phyloP scores from a whole-genome alignment of 2,888 invertebrate genomes.

The Aspidiotus destructor region DNA sequence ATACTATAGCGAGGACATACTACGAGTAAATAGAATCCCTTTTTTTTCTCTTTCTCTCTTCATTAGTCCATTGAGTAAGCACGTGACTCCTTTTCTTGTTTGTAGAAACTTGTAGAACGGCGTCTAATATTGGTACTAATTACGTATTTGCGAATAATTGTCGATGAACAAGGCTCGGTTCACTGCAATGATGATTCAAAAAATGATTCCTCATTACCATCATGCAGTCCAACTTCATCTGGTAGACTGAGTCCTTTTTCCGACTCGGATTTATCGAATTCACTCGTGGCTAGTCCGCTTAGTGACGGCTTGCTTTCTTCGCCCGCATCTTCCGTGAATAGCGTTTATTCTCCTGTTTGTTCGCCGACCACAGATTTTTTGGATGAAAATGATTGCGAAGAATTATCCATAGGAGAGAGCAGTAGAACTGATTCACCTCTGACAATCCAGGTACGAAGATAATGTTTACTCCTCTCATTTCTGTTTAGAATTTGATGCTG shows the following conservation, averaged over 20 bases:
- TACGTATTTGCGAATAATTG: slow-evolving; percentile 20
- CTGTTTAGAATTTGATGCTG: background rate
- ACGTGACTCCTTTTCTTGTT: too few species aligned
- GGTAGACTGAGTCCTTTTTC: slow-evolving; percentile 22
- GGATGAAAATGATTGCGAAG: slow-evolving; percentile 14
- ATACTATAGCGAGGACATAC: slow-evolving; percentile 7
- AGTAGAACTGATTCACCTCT: slow-evolving; percentile 23
- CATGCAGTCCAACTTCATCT: slow-evolving; percentile 19
- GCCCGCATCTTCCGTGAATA: slow-evolving; percentile 6
- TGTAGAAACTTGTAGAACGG: slow-evolving; percentile 11
- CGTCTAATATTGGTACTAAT: slow-evolving; percentile 14
- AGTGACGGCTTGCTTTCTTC: slow-evolving; percentile 17
- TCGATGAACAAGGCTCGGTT: background rate
- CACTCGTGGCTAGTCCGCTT: slow-evolving; percentile 10
- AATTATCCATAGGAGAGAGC: slow-evolving; percentile 24
- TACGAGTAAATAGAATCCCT: slow-evolving; percentile 9
- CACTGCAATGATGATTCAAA: slow-evolving; percentile 17
- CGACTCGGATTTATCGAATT: slow-evolving; percentile 9
- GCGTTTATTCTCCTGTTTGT: slow-evolving; percentile 23
- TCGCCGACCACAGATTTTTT: slow-evolving; percentile 16
- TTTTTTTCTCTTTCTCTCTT: background rate
- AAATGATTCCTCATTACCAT: slow-evolving; percentile 1
- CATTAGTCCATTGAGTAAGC: too few species aligned
- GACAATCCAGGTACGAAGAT: slow-evolving; percentile 1
- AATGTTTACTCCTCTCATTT: background rate